Evolutionary conservation across 2,113 vertebrate species (phyloP).

Genomic region (Triplophysa dalaica): DNA sequence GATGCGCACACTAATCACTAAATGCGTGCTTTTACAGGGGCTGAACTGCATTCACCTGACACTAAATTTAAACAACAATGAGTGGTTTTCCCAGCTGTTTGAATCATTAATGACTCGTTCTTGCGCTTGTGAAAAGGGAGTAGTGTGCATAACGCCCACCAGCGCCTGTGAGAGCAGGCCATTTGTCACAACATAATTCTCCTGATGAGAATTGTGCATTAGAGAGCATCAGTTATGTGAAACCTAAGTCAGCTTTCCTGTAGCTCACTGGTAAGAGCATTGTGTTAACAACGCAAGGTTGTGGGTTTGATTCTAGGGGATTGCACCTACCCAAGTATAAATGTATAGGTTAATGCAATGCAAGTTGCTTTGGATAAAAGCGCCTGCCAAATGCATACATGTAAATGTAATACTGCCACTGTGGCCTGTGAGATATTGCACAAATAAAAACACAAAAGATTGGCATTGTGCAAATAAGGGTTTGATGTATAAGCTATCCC

Average conservation of each 20-base stretch:
- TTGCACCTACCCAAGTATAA: too few relatives aligned
- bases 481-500: not conserved
- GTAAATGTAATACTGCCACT: not conserved
- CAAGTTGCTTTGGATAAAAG: too few relatives aligned
- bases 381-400: too few relatives aligned
- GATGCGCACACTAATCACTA: not conserved
- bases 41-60: conserved; percentile 6
- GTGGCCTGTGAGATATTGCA: too few relatives aligned
- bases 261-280: too few relatives aligned
- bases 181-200: not conserved
- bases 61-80: not conserved
- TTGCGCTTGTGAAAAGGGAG: conserved; percentile 8
- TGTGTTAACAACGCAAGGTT: too few relatives aligned
- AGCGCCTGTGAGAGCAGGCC: not conserved
- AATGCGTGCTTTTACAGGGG: conserved; percentile 9
- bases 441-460: too few relatives aligned
- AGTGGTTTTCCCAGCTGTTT: not conserved
- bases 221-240: not conserved
- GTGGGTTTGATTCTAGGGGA: too few relatives aligned
- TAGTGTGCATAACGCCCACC: not conserved
- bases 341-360: too few relatives aligned
- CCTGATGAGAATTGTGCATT: too few relatives aligned
- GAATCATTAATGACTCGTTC: conserved; percentile 27
- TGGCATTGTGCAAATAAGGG: not conserved
- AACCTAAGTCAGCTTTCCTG: too few relatives aligned